These are phyloP conservation scores for Xiphophorus birchmanni DNA, from an alignment of 2,797 vertebrate genomes.

Conservation along the genomic window DNA sequence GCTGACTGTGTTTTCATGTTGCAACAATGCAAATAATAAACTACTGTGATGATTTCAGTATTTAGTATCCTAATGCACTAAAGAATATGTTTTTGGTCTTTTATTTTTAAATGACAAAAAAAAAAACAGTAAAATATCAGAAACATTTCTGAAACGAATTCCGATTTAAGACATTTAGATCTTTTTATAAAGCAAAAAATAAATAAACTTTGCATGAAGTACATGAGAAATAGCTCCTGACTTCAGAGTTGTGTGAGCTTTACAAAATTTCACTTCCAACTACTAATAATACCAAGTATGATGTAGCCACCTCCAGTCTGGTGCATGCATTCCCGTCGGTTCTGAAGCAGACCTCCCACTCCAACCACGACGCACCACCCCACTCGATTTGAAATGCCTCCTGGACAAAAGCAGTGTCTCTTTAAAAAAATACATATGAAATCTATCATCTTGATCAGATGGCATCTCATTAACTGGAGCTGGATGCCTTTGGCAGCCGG, in stretches of 20 bases:
- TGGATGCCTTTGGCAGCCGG: background rate
- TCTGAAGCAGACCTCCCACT: constrained; percentile 6
- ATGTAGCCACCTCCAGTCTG: background rate
- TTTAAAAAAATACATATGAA: background rate
- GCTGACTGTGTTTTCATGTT: background rate
- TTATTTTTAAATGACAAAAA: background rate
- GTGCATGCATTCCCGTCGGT: background rate
- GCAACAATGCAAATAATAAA: background rate
- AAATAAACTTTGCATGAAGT: background rate
- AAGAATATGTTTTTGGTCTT: background rate
- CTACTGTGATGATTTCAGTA: background rate
- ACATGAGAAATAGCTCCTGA: background rate
- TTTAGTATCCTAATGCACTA: background rate
- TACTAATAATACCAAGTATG: constrained; percentile 3
- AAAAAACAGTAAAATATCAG: background rate
- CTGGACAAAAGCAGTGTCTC: constrained; percentile 16
- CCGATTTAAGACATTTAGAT: background rate
- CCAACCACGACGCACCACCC: constrained; percentile 27
- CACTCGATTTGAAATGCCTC: constrained; percentile 29
- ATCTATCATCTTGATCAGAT: background rate
- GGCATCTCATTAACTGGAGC: background rate
- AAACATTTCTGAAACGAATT: background rate
- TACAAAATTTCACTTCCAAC: constrained; percentile 10
- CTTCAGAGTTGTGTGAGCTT: background rate
- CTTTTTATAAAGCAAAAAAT: background rate